These are phyloP conservation scores for Drosophila kurseongensis DNA, from an alignment of 1,140 invertebrate species.

Conservation along the genomic window DNA sequence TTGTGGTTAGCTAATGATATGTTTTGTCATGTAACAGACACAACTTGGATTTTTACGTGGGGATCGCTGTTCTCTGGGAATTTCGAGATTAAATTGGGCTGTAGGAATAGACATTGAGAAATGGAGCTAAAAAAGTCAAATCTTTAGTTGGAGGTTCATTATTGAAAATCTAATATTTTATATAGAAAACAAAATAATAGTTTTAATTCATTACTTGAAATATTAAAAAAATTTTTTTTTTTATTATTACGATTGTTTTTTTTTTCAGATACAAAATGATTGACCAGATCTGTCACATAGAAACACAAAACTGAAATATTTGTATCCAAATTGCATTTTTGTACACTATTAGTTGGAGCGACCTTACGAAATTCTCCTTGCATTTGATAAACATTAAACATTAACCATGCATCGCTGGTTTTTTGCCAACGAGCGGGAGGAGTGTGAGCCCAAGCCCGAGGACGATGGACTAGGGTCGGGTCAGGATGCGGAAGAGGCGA, in stretches of 20 bases:
- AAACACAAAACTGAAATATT: conserved; percentile 11
- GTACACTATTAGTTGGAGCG: no score
- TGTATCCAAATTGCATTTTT: conserved; percentile 1
- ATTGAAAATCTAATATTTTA: no score
- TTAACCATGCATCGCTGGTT: conserved; percentile 74
- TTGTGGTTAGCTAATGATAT: conserved; percentile 41
- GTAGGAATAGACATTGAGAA: neutral
- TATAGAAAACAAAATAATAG: no score
- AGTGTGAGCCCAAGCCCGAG: conserved; percentile 22
- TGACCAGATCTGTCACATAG: neutral
- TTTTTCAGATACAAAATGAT: no score
- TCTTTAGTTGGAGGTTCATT: no score
- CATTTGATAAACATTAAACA: neutral
- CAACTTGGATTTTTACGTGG: neutral
- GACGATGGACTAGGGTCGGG: neutral
- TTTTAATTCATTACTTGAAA: no score
- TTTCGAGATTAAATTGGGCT: neutral
- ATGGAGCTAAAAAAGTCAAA: no score
- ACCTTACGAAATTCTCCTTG: conserved; percentile 29
- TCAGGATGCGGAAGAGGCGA: neutral
- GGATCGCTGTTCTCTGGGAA: neutral
- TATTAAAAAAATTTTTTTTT: no score
- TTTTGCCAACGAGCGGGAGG: conserved; percentile 64
- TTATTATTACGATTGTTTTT: no score
- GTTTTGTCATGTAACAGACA: conserved; percentile 25